Percentiles rank a stretch among this genome's conserved stretches.
Evolutionary conservation across 2,888 invertebrate genomes (phyloP).

Genomic region (Hymenopus coronatus): DNA sequence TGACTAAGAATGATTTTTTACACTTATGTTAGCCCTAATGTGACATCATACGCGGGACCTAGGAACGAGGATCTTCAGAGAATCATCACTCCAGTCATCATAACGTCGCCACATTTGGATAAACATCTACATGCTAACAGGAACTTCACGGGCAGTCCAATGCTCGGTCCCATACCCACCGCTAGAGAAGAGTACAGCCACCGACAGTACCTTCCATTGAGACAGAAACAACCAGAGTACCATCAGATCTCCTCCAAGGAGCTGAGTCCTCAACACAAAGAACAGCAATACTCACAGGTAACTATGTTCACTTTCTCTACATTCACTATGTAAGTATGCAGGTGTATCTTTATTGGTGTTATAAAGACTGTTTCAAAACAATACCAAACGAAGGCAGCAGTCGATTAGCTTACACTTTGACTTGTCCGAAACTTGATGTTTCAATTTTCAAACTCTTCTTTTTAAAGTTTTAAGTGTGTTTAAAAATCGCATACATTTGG

Average conservation of each 20-base stretch:
- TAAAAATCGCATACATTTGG: no score
- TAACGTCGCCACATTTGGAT: background rate
- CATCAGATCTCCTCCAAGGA: background rate
- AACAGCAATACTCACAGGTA: background rate
- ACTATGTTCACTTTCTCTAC: no score
- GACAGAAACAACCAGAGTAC: background rate
- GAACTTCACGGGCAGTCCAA: conserved; percentile 5
- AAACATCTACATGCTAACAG: background rate
- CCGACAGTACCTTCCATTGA: background rate
- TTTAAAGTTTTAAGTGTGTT: no score
- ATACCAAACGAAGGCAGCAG: no score
- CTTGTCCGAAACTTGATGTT: no score
- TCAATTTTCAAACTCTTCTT: no score
- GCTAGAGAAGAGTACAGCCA: background rate
- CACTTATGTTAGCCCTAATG: background rate
- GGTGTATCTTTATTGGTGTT: no score
- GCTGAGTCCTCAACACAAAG: background rate
- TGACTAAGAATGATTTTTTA: no score
- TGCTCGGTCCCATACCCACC: background rate
- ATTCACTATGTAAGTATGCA: no score
- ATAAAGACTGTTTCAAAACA: no score
- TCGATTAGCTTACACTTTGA: no score
- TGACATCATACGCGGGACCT: background rate
- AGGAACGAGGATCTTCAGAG: background rate
- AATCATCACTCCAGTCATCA: background rate